Base-by-base conservation (phyloP, 2,888 invertebrate species). In the Athalia cordata region DNA sequence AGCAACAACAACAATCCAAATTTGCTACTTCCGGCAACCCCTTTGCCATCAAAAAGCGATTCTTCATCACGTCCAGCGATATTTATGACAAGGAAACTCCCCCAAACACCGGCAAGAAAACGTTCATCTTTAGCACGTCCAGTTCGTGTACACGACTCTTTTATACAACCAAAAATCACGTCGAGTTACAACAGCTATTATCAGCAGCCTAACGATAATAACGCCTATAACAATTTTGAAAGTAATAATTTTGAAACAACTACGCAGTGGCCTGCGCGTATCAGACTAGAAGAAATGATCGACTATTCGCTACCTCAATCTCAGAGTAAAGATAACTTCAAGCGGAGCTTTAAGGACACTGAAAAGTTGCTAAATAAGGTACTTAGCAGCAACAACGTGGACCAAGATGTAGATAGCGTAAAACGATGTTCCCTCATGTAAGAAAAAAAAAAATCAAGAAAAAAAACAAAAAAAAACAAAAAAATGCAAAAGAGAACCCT, bases 401-500 rank as follows among this genome's bases (percentile, higher is more conserved):
- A 90, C 89, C 90, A 89, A 89, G 86, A 88, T 84, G 86, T 87
- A 85, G 89, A 89, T 86, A 88, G 87, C 83, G 86, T 87, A 81
- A 86, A 87, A 84, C 87, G 88, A 81, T 90, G 89, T 85, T 87
- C 87, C 79, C 84, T 90, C 82, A 89, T 90, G 89, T 90, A 88
- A 83, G 47, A n/a, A 9, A 4, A 4, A 13, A 65, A 7, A n/a
- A 7, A 3, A 11, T 7, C 7, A 47, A 3, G 43, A 43, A 29
- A 29, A 29, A 61, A 61, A 7, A 2, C 6, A 29, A 15, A 61
- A 29, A 61, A 0, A 6, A 61, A 61, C 15, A 62, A 15, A 15
- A 61, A 2, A 29, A 29, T 1, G 11, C 6, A 29, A 29, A 29
- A 62, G 43, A 62, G 11, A 43, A 15, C 29, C 8, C 47, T 29